Evolutionary conservation across 2,113 vertebrate genomes (phyloP).

Genomic region (Charadrius vociferus): DNA sequence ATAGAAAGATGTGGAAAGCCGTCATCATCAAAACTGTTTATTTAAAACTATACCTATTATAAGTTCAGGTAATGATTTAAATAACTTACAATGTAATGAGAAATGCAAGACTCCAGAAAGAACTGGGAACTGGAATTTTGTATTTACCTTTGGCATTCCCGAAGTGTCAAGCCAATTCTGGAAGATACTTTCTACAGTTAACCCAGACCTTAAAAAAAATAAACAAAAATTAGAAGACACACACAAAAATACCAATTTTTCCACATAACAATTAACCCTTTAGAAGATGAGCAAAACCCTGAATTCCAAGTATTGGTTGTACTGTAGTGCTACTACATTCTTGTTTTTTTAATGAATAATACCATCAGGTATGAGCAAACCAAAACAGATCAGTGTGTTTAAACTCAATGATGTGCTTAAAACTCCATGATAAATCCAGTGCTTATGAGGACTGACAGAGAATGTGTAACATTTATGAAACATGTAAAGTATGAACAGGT

Average conservation of each 20-base stretch:
- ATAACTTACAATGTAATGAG: background rate
- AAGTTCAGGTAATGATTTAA: background rate
- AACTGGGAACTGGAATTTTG: background rate
- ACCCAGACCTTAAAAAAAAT: slow-evolving; percentile 81
- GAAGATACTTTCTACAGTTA: slow-evolving; percentile 86
- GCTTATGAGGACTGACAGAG: background rate
- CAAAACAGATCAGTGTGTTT: background rate
- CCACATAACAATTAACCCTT: background rate
- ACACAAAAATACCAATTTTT: background rate
- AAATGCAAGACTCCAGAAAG: background rate
- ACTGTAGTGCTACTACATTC: background rate
- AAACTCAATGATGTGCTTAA: background rate
- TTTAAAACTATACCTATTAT: background rate
- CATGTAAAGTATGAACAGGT: background rate
- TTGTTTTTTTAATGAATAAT: background rate
- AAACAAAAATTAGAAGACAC: background rate
- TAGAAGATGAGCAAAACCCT: background rate
- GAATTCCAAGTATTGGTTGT: background rate
- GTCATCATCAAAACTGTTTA: background rate
- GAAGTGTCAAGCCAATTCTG: slow-evolving; percentile 91
- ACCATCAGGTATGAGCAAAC: background rate
- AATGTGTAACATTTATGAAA: background rate
- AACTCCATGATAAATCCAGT: background rate
- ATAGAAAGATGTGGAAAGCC: background rate
- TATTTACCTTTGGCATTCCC: slow-evolving; percentile 89